These are phyloP conservation scores for Alauda arvensis DNA, from an alignment of 2,797 vertebrate species.

Conservation along the genomic window DNA sequence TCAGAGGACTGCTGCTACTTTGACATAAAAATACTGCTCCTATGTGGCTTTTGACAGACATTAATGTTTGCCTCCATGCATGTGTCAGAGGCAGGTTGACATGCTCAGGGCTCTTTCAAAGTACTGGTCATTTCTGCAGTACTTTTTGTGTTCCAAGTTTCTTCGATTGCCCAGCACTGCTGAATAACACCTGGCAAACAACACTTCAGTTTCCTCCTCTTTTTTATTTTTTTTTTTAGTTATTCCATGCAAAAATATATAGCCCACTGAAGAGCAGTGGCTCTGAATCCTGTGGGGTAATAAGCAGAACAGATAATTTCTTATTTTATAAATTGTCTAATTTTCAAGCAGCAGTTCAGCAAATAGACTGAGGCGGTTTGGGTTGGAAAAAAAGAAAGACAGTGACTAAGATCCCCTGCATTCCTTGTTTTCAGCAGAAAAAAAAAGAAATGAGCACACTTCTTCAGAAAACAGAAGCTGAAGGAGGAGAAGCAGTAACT, in stretches of 20 bases:
- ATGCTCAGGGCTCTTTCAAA: neutral
- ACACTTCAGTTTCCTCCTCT: neutral
- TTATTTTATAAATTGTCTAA: neutral
- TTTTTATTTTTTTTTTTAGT: neutral
- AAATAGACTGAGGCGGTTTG: neutral
- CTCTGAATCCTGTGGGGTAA: neutral
- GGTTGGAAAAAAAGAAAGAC: neutral
- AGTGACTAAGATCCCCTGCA: neutral
- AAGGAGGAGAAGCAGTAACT: neutral
- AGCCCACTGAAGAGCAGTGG: neutral
- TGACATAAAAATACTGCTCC: neutral
- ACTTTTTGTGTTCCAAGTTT: neutral
- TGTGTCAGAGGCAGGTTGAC: neutral
- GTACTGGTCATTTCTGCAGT: neutral
- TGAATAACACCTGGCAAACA: neutral
- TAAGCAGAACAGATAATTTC: neutral
- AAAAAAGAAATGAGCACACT: neutral
- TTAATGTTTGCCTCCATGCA: accelerated
- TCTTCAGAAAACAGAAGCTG: neutral
- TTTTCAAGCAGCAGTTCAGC: neutral
- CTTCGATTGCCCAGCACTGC: neutral
- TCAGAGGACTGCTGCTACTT: neutral
- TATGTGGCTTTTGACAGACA: neutral
- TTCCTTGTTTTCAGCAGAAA: neutral
- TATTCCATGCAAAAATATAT: neutral